Percentiles rank a stretch among this genome's conserved stretches.
Evolutionary conservation across 2,113 vertebrate species (phyloP).

Genomic region (Engystomops pustulosus): DNA sequence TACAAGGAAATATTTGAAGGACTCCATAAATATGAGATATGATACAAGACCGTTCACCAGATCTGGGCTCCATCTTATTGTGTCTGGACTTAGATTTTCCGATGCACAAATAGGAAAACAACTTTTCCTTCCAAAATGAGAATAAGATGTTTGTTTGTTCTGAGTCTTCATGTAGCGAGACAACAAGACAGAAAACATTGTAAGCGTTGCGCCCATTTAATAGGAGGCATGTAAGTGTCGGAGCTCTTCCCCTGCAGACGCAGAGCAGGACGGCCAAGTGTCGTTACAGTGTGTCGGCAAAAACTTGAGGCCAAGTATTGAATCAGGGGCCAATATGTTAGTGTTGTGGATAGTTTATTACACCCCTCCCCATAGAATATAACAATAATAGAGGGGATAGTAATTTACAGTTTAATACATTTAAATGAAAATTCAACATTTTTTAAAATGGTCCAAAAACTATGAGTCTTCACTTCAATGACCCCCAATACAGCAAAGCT

Average conservation of each 20-base stretch:
- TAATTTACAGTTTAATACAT: no score
- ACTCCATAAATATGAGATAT: not conserved
- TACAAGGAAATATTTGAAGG: no score
- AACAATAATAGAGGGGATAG: no score
- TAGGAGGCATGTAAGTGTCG: not conserved
- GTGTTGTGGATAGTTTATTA: no score
- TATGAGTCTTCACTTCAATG: no score
- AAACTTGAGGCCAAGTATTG: no score
- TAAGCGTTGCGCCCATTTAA: not conserved
- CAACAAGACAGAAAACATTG: constrained; percentile 20
- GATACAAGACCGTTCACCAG: not conserved
- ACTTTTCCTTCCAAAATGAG: not conserved
- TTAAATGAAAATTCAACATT: no score
- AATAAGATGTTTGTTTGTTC: not conserved
- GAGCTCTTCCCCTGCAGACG: not conserved
- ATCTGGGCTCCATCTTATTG: not conserved
- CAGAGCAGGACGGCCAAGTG: not conserved
- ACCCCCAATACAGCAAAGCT: no score
- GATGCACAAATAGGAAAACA: not conserved
- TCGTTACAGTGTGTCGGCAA: no score
- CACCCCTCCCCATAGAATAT: no score
- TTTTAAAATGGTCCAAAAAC: no score
- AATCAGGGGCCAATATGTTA: no score
- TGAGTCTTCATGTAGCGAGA: not conserved
- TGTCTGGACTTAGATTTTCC: not conserved